Evolutionary conservation across 2,113 vertebrate genomes (phyloP), one percentile per base, ranked within the genome.

Genomic region (Pangasianodon gigas): DNA sequence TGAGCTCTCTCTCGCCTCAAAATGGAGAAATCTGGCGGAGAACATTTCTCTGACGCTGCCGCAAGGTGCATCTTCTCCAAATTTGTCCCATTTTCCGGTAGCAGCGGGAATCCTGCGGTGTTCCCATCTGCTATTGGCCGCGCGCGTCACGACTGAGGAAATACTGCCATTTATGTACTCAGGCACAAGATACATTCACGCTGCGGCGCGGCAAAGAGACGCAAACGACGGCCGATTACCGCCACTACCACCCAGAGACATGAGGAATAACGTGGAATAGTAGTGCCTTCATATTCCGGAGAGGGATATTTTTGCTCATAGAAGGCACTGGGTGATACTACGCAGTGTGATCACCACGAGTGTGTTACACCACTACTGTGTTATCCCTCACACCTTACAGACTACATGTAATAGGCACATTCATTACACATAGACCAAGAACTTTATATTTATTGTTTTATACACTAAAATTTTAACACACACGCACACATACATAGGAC

Each of bases 1-100:
- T 10, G 18, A 48, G 32, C 65, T 29, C 29, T 51, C 16, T 84
- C 4, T 65, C 32, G 32, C 52, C 44, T 52, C 65, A 90, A 87
- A 90, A 90, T 87, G 85, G 89, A 84, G 58, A 52, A 85, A 86
- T 44, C 48, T 88, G n/a, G 6, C 24, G 29, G 16, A 44, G 56
- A 62, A 46, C 26, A 58, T 81, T 29, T n/a, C 88, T 93, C 85
- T 94, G 93, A 94, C 92, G 94, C 90, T 69, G 41, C 92, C 86
- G 85, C 54, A 91, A 90, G 87, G 91, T n/a, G 62, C 93, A 88
- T 80, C 88, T 92, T 21, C 77, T 93, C 96, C 96, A 96, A 95
- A 96, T 96, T 93, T 95, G 96, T 95, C 94, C 11, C 79, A 7
- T 69, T 84, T 96, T 96, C 96, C 96, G 96, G 95, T 93, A 83